phyloP scores from a whole-genome alignment of 1,140 invertebrate species.

The Meloidogyne floridensis region DNA sequence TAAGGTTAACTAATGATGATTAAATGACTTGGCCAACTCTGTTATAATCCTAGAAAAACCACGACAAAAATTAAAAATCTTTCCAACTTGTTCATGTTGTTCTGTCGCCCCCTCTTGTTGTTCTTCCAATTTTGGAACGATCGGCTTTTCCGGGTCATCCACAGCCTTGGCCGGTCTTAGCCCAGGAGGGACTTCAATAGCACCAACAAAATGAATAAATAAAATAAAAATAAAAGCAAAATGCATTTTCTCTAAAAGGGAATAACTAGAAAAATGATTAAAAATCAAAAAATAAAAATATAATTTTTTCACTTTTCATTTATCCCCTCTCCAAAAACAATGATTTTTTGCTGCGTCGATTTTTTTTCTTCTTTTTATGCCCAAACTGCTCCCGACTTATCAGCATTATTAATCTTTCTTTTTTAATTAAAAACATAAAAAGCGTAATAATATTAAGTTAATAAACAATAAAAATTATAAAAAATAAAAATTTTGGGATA shows the following conservation, averaged over 20 bases:
- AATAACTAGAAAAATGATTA: not conserved
- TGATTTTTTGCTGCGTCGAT: conserved; percentile 1
- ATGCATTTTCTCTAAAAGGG: not conserved
- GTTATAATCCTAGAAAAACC: too few species aligned
- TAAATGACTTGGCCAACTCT: too few species aligned
- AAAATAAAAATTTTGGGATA: not conserved
- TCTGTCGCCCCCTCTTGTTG: not conserved
- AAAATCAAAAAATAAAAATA: not conserved
- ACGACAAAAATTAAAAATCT: not conserved
- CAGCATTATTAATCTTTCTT: conserved; percentile 1
- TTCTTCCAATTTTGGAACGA: not conserved
- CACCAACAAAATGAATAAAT: not conserved
- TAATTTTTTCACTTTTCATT: not conserved
- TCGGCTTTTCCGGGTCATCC: conserved; percentile 7
- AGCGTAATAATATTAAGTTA: not conserved
- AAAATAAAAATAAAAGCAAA: conserved; percentile 3
- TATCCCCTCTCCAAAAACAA: not conserved
- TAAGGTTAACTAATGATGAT: too few species aligned
- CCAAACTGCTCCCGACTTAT: not conserved
- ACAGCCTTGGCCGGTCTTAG: conserved; percentile 22
- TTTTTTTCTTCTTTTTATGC: not conserved
- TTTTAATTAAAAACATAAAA: not conserved
- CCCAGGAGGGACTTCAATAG: conserved; percentile 20
- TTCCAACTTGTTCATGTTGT: not conserved
- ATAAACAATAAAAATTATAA: not conserved